Conservation (phyloP, 2,888 invertebrate genomes). For the Cataglyphis albicans region DNA sequence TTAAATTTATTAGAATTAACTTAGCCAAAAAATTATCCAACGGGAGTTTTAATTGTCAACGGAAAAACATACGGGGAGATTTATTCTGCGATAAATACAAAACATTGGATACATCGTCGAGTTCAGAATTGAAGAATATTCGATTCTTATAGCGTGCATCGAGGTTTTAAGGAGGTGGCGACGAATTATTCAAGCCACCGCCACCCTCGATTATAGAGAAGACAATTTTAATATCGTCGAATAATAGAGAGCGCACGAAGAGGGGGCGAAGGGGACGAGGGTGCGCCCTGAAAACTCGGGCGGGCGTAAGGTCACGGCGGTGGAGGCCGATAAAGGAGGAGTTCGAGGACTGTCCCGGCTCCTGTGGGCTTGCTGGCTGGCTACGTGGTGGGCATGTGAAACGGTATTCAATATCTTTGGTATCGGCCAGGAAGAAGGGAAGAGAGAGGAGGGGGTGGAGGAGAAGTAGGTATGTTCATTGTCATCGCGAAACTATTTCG, state of each 20-base stretch:
- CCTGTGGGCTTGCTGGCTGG: slow-evolving; percentile 59
- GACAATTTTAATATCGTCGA: slow-evolving; percentile 82
- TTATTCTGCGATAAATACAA: neutral
- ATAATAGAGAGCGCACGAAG: slow-evolving; percentile 68
- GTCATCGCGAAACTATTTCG: slow-evolving; percentile 81
- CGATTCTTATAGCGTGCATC: slow-evolving; percentile 16
- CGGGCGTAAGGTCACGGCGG: slow-evolving; percentile 76
- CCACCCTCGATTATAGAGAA: slow-evolving; percentile 75
- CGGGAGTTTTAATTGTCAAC: no score
- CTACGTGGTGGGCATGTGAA: slow-evolving; percentile 84
- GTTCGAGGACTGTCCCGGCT: slow-evolving; percentile 63
- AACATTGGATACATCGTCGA: neutral
- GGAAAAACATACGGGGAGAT: neutral
- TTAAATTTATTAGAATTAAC: neutral
- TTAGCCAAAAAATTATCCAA: neutral
- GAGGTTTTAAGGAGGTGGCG: slow-evolving; percentile 42
- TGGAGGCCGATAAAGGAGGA: slow-evolving; percentile 60
- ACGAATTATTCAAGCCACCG: slow-evolving; percentile 68
- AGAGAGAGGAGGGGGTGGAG: neutral
- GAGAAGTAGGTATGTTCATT: slow-evolving; percentile 77
- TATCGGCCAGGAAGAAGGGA: slow-evolving; percentile 37
- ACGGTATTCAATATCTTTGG: slow-evolving; percentile 84
- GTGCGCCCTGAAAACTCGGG: slow-evolving; percentile 65
- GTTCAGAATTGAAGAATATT: slow-evolving; percentile 2
- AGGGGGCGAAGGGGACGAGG: slow-evolving; percentile 26